Evolutionary conservation across 2,797 vertebrate genomes (phyloP), one percentile per base, ranked within the genome.

Genomic region (Anguilla obscura): DNA sequence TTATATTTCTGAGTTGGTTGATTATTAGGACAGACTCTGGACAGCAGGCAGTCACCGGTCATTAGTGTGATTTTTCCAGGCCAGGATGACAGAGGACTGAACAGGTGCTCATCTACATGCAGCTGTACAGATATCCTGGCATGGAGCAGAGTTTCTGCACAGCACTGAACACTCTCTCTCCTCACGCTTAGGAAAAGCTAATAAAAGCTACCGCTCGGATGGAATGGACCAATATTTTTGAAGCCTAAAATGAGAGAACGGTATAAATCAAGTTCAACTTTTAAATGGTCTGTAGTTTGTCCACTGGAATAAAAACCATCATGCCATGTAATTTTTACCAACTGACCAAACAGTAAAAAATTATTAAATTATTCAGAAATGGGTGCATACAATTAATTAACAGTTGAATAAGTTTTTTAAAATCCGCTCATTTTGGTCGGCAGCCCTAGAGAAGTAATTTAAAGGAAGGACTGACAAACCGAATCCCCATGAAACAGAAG

Each of bases 31-130:
- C 74, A 45, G 74, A 54, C 54, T 60, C 18, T 18, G 12, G 50
- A 63, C 79, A 87, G 79, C 50, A 84, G 83, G 83, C 50, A 56
- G 48, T 45, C 86, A 45, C 79, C 0, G 80, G 48, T 84, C 56
- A 84, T 66, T 87, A 87, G 18, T 48, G 36, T n/a, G 16, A 69
- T 84, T 27, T 52, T 80, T 71, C 60, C 56, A 87, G 58, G 69
- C 58, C 30, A 16, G 79, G 80, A 86, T 80, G 79, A 82, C 40
- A 6, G 40, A 50, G 79, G 40, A 21, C 71, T 66, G 85, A 86
- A 58, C 58, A 86, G 58, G 60, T 69, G 58, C 56, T 66, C 85
- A 86, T 86, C 56, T 86, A 86, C 14, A 66, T 86, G 85, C 58
- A 66, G 56, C 56, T 24, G 56, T 63, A 85, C 33, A 21, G 30